Conservation (phyloP, 37 sponge, comb jelly and placozoan genomes). For the Crambe crambe region DNA sequence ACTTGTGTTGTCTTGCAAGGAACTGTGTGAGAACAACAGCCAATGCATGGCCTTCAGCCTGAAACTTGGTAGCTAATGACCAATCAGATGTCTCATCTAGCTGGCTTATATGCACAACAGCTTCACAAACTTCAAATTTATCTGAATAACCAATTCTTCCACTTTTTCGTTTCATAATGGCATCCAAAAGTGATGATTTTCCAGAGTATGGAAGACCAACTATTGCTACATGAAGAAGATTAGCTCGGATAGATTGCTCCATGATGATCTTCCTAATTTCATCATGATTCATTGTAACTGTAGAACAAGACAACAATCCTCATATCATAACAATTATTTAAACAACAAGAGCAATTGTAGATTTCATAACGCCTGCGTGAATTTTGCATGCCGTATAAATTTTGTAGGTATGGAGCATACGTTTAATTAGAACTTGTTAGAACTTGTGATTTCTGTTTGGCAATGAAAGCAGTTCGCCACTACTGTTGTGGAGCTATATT, state of each 20-base stretch:
- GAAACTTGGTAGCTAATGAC: not conserved
- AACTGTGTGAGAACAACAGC: not conserved
- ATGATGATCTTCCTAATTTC: conserved; percentile 13
- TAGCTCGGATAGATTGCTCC: conserved; percentile 13
- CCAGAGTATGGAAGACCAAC: conserved; percentile 25
- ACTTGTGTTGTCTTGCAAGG: not conserved
- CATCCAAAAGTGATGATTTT: not conserved
- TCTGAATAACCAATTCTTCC: not conserved
- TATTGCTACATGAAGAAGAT: not conserved
- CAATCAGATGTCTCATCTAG: not conserved
- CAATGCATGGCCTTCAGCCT: not conserved
- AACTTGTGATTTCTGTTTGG: too few species aligned
- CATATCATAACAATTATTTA: too few species aligned
- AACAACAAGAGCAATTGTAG: too few species aligned
- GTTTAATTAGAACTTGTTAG: too few species aligned
- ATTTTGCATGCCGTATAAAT: too few species aligned
- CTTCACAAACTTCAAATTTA: not conserved
- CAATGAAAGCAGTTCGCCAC: too few species aligned
- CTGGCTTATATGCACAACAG: not conserved
- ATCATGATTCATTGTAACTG: not conserved
- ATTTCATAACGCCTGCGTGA: too few species aligned
- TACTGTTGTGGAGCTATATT: too few species aligned
- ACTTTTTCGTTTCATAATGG: not conserved
- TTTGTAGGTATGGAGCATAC: too few species aligned
- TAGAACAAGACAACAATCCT: not conserved